Evolutionary conservation across 2,888 invertebrate genomes (phyloP), one percentile per base, ranked within the genome.

Genomic region (Apamea crenata): DNA sequence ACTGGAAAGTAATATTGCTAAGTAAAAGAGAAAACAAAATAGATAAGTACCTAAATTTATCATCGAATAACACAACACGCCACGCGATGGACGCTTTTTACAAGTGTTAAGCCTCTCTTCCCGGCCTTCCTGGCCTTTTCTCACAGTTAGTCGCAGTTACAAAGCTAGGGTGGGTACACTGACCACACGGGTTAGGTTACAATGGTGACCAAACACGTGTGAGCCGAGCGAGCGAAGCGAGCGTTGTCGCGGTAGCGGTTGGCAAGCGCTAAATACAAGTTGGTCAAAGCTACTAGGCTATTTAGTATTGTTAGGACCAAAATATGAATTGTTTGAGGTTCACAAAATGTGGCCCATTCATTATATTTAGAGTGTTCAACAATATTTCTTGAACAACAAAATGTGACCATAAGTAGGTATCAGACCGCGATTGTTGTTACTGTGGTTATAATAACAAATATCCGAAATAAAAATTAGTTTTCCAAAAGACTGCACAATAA

Each of bases 401-500:
- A 61, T 61, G 18, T 1, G 14, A 47, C 29, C 47, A 12, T 16
- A 29, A 66, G 18, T 10, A 21, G 18, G 7, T 59, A 61, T 59
- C 1, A 32, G 10, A 25, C 21, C 36, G 16, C 36, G 7, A n/a
- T 29, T 75, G 10, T 66, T 44, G 14, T 77, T 25, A 44, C 36
- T 1, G 29, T 25, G 10, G n/a, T 47, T 44, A 68, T 69, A n/a
- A 63, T 68, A 25, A 74, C 44, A 84, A 47, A 59, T 36, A 63
- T 25, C 16, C 36, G 65, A 79, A 65, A 47, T 14, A 47, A 69
- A 81, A 69, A 79, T 79, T 72, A 65, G 44, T 74, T 81, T 81
- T 50, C 56, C 74, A 65, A 65, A 69, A 29, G 50, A 50, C 44
- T 69, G 68, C 53, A 63, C 67, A 81, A 81, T 74, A 72, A 72